phyloP scores from a whole-genome alignment of 2,888 invertebrate species.

The Pseudolycoriella hygida region DNA sequence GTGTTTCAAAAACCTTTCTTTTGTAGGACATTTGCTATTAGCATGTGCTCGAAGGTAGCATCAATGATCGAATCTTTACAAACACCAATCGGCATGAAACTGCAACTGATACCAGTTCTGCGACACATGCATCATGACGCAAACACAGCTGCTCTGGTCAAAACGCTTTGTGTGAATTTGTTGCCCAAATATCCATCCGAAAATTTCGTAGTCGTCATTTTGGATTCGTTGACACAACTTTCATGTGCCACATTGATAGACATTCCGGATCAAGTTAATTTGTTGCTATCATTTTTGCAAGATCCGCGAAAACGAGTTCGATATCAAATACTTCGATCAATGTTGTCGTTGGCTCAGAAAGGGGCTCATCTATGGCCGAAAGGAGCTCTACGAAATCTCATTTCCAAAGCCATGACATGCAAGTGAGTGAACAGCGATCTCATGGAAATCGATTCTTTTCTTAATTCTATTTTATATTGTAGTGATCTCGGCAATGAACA shows the following conservation, averaged over 20 bases:
- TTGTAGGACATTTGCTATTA: constrained; percentile 75
- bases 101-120: constrained; percentile 76
- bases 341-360: constrained; percentile 49
- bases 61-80: constrained; percentile 89
- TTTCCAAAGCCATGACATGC: constrained; percentile 21
- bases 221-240: constrained; percentile 73
- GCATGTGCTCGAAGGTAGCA: constrained; percentile 88
- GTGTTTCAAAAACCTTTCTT: constrained; percentile 2
- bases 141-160: constrained; percentile 43
- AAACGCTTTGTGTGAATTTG: constrained; percentile 53
- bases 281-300: constrained; percentile 47
- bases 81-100: constrained; percentile 80
- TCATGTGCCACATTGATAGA: constrained; percentile 79
- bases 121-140: constrained; percentile 83
- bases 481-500: constrained; percentile 23
- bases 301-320: constrained; percentile 57
- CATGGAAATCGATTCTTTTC: not conserved
- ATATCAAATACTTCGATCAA: constrained; percentile 43
- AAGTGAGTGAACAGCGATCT: constrained; percentile 9
- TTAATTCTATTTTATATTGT: no score
- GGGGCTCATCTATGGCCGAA: constrained; percentile 67
- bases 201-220: constrained; percentile 62
- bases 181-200: constrained; percentile 61
- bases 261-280: constrained; percentile 67
- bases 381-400: constrained; percentile 28